Evolutionary conservation across 2,797 vertebrate genomes (phyloP).

Genomic region (Rhabdophis nuchalis): DNA sequence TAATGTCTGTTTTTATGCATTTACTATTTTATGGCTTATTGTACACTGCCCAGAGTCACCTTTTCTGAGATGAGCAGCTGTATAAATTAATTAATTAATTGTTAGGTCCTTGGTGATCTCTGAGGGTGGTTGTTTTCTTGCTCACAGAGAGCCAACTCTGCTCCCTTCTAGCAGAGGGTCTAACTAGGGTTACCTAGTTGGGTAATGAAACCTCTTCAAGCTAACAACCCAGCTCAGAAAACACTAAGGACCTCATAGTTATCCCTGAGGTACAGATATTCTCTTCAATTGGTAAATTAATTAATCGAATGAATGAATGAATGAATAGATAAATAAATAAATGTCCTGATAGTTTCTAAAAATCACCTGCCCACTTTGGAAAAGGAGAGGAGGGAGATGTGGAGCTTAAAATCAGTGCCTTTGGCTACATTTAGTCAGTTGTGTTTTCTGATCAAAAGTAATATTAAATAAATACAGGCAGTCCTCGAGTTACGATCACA

Average conservation of each 20-base stretch:
- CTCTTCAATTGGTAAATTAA: no score
- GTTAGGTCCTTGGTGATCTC: no score
- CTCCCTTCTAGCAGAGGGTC: no score
- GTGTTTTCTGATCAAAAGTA: background rate
- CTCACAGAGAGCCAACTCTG: no score
- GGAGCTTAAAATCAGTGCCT: background rate
- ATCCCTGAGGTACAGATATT: no score
- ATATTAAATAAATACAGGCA: background rate
- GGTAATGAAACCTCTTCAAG: no score
- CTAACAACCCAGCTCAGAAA: no score
- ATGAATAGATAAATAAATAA: no score
- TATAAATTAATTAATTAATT: background rate
- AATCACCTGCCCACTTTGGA: background rate
- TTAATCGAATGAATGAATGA: background rate
- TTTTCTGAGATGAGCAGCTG: background rate
- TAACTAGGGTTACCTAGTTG: no score
- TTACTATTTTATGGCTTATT: background rate
- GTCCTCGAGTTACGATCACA: no score
- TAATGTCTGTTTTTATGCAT: background rate
- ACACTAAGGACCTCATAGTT: no score
- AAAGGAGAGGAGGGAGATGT: background rate
- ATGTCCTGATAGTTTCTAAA: background rate
- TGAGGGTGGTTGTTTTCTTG: no score
- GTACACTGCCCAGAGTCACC: background rate
- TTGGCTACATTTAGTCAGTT: background rate